A percentile compares a stretch with the other conserved stretches of the same genome.
Conservation (phyloP, 2,888 invertebrate genomes). For the Apomyelois bistriatella region DNA sequence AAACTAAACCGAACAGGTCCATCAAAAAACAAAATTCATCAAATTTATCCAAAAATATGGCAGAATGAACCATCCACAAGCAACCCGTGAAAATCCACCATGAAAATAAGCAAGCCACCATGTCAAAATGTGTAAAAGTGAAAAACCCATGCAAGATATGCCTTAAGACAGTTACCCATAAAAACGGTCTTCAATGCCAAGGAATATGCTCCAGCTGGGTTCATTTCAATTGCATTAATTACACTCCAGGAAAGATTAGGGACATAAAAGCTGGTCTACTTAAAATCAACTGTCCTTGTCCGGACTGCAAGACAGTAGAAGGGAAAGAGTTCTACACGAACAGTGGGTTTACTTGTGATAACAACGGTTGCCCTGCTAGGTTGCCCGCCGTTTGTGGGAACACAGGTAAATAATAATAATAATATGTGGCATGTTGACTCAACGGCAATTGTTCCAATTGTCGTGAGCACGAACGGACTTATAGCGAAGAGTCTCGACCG, state of each 20-base stretch:
- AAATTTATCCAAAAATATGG: too few relatives aligned
- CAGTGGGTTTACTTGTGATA: too few relatives aligned
- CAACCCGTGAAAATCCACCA: neutral
- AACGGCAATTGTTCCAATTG: too few relatives aligned
- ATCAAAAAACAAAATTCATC: too few relatives aligned
- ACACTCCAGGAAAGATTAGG: constrained; percentile 58
- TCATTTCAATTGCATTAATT: constrained; percentile 58
- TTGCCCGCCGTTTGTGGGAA: too few relatives aligned
- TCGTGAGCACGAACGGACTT: too few relatives aligned
- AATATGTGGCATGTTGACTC: too few relatives aligned
- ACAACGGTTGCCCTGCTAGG: too few relatives aligned
- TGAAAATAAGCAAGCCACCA: constrained; percentile 15
- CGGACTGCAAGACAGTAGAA: constrained; percentile 52
- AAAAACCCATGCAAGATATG: constrained; percentile 67
- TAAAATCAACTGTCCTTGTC: constrained; percentile 62
- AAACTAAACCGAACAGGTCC: too few relatives aligned
- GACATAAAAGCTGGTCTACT: constrained; percentile 59
- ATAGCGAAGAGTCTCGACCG: too few relatives aligned
- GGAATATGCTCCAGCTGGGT: constrained; percentile 61
- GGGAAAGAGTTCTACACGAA: neutral
- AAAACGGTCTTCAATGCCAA: constrained; percentile 56
- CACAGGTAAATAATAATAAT: too few relatives aligned
- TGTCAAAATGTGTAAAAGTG: constrained; percentile 47
- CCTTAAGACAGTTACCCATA: constrained; percentile 43
- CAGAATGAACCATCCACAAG: neutral